Base-by-base conservation (phyloP, 1,140 invertebrate genomes). In the Odontomachus brunneus region DNA sequence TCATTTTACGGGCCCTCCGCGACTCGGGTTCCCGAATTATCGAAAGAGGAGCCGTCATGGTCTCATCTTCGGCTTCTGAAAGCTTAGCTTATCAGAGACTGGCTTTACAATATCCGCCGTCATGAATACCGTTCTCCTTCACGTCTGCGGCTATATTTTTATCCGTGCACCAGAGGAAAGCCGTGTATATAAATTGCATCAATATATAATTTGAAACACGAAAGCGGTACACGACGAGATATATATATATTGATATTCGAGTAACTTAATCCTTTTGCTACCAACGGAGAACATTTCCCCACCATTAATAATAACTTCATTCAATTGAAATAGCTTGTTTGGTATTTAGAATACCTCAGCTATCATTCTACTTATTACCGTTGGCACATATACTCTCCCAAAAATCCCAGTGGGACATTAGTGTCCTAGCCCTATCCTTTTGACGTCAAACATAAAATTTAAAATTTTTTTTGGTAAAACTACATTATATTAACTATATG, bases 21-120 rank as follows among this genome's bases (percentile, higher is more conserved):
- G 17, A n/a, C 9, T 48, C 33, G 3, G 0, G 17, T 80, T 69
- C 19, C 24, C 17, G 57, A 80, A 69, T 80, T 80, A 80, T 80
- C 22, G 75, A 69, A 33, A 80, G n/a, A 57, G 17, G 33, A 26
- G 75, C n/a, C 19, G 38, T 14, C 22, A 7, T 17, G 44, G 14
- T 3, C 17, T 3, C 12, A 7, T 38, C 67, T 24, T 65, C n/a
- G 17, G 14, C 63, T 78, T 59, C 48, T 59, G 33, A 67, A 55
- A 78, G 59, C 26, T 65, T n/a, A 53, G 24, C 49, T 69, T 71
- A 48, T 14, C 51, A 44, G 3, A 12, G 53, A 24, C 22, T 2
- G n/a, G 33, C 17, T 80, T 80, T 80, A 71, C 7, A 72, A 71
- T 38, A 22, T 67, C 22, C 22, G 14, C 65, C 44, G 48, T 75